Conservation (phyloP, 1,140 invertebrate genomes). For the Lepidurus packardi region DNA sequence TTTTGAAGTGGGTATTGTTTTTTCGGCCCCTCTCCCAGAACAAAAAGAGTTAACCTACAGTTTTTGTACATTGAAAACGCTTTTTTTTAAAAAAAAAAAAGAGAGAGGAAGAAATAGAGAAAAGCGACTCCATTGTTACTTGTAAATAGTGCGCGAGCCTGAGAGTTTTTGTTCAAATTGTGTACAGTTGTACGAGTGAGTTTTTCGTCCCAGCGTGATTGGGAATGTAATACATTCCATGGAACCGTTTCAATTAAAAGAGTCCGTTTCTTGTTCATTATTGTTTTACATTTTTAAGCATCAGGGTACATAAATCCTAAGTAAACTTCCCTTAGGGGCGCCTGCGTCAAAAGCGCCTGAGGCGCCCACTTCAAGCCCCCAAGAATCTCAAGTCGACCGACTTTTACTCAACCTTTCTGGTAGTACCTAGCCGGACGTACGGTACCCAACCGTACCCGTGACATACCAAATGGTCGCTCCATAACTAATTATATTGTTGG, state of each 20-base stretch:
- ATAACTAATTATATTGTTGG: background rate
- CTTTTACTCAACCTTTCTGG: too few relatives aligned
- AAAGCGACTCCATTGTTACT: background rate
- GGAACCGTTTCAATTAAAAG: background rate
- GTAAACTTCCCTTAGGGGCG: background rate
- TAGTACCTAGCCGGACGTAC: background rate
- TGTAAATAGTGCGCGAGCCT: background rate
- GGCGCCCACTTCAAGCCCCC: background rate
- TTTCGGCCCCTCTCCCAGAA: background rate
- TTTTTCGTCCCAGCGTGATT: conserved; percentile 14
- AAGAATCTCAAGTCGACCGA: background rate
- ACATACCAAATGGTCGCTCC: background rate
- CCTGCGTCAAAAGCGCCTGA: background rate
- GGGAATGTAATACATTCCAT: background rate
- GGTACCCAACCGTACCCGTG: background rate
- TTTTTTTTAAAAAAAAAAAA: background rate
- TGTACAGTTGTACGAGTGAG: conserved; percentile 18
- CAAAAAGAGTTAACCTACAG: background rate
- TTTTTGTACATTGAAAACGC: background rate
- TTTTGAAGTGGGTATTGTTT: background rate
- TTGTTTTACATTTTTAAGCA: background rate
- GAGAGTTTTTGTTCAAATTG: conserved; percentile 18
- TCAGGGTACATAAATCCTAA: background rate
- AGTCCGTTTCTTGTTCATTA: background rate
- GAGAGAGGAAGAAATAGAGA: background rate